Evolutionary conservation across 2,113 vertebrate genomes (phyloP), one percentile per base, ranked within the genome.

Genomic region (Epinephelus cyanopodus): DNA sequence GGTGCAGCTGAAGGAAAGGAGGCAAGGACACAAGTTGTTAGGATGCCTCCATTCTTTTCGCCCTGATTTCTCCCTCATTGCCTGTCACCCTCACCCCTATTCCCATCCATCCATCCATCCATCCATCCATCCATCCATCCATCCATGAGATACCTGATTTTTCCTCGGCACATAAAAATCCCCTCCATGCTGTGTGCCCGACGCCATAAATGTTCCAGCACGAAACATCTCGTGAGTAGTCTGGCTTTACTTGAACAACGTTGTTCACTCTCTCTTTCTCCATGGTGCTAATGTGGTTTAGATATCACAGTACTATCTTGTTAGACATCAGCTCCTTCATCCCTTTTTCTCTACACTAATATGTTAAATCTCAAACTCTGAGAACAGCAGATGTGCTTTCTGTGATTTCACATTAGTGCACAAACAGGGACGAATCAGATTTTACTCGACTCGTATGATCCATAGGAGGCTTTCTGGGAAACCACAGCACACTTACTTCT

Each of bases 241-340:
- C 89, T 84, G 90, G 84, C 86, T 90, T 91, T 90, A 93, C 89
- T 91, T 92, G 90, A 90, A 89, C 62, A 60, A 76, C 19, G 25
- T 80, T 2, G 12, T 48, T 73, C 61, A 71, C 77, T 75, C 53
- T 88, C 71, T 65, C 48, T 53, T 56, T 69, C 54, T 90, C 73
- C 78, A 85, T 87, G 91, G 93, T 94, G 93, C 93, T 91, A 82
- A 84, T 47, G 83, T 89, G 86, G 86, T 81, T 85, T 81, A 71
- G 73, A 85, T 48, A 74, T 84, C 82, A 77, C 86, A 78, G 54
- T 56, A 7, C 18, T 37, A 68, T 73, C 66, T 81, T 79, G 47
- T 80, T 66, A 74, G 61, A 74, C 14, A 56, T 74, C 23, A 23
- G 7, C 52, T 67, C 13, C 12, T 57, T 67, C 57, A 18, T 71